These are phyloP conservation scores for Grantiella picta DNA, from an alignment of 2,113 vertebrate genomes.

Conservation along the genomic window DNA sequence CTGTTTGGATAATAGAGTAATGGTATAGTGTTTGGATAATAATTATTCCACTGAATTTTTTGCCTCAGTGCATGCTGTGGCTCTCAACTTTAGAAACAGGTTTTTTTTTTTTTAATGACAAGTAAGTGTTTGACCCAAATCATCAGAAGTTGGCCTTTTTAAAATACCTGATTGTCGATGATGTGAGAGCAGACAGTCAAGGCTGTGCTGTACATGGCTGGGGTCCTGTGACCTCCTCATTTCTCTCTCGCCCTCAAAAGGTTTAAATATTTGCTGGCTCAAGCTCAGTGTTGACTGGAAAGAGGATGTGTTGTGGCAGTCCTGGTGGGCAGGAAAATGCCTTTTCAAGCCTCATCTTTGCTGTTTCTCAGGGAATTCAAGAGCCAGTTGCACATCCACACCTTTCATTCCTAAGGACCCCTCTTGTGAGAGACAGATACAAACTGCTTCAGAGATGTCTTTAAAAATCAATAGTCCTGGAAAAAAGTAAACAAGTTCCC, in stretches of 20 bases:
- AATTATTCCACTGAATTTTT: not conserved
- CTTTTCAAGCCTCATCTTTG: not conserved
- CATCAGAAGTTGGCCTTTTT: not conserved
- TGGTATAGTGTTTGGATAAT: not conserved
- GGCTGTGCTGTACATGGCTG: fast-evolving
- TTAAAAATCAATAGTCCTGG: not conserved
- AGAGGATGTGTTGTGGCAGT: not conserved
- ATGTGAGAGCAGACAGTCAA: not conserved
- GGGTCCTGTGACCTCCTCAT: fast-evolving
- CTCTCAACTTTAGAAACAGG: not conserved
- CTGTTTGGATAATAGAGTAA: not conserved
- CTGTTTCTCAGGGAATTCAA: not conserved
- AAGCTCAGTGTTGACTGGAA: not conserved
- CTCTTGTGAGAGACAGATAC: not conserved
- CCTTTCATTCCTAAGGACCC: not conserved
- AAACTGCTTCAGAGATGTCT: not conserved
- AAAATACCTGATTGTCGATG: fast-evolving
- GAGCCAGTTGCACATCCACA: not conserved
- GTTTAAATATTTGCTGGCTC: not conserved
- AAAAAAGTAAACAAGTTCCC: not conserved
- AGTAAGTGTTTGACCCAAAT: not conserved
- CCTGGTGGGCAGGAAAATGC: not conserved
- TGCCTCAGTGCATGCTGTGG: not conserved
- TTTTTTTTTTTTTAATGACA: not conserved
- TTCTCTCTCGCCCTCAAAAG: not conserved